phyloP scores from a whole-genome alignment of 2,888 invertebrate species.

The Epirrita christyi region DNA sequence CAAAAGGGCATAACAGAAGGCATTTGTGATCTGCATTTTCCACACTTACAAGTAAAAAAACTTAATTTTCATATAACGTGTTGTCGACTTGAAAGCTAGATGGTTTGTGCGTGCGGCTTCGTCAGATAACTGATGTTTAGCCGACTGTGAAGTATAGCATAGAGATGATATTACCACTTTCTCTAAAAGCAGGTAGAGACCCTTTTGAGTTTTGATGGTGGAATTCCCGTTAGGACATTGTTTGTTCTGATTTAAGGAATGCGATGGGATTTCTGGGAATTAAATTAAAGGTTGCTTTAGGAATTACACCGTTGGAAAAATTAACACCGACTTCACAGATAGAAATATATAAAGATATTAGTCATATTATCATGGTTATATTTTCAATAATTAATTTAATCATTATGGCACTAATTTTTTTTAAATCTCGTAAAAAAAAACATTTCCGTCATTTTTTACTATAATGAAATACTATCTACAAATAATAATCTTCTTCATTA shows the following conservation, averaged over 20 bases:
- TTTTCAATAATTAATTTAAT: no score
- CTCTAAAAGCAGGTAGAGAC: constrained; percentile 17
- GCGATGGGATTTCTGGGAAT: constrained; percentile 17
- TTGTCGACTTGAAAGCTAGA: constrained; percentile 58
- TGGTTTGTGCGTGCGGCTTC: constrained; percentile 53
- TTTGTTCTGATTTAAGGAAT: constrained; percentile 13
- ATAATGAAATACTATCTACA: no score
- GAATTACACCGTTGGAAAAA: no score
- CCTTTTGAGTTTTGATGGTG: constrained; percentile 8
- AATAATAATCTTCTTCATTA: no score
- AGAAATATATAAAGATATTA: no score
- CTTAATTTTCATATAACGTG: constrained; percentile 43
- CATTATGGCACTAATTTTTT: no score
- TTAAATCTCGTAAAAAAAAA: no score
- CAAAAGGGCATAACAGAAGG: constrained; percentile 60
- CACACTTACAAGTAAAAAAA: constrained; percentile 32
- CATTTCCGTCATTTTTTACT: no score
- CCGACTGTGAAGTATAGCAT: constrained; percentile 55
- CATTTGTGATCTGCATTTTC: constrained; percentile 61
- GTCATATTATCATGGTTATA: no score
- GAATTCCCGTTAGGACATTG: constrained; percentile 12
- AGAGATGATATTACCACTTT: constrained; percentile 56
- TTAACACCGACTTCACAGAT: no score
- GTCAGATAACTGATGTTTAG: constrained; percentile 53
- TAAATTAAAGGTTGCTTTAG: background rate